These are phyloP conservation scores for Drosophila emarginata DNA, from an alignment of 2,888 invertebrate genomes.

Conservation along the genomic window DNA sequence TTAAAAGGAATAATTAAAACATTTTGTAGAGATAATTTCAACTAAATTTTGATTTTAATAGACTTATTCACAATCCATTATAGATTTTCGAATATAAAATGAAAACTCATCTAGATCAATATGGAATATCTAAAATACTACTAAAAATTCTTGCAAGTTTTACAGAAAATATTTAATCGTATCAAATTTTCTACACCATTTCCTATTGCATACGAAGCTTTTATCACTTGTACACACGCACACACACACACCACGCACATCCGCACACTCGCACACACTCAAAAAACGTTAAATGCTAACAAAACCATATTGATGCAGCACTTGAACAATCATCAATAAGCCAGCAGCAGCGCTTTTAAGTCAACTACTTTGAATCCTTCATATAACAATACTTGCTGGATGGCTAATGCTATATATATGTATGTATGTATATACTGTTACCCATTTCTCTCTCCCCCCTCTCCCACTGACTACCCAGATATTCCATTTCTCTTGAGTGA, in stretches of 20 bases:
- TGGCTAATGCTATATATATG: slow-evolving; percentile 36
- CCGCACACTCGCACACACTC: slow-evolving; percentile 28
- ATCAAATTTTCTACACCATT: not conserved
- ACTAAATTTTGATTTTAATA: no score
- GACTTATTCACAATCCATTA: no score
- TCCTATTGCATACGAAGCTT: not conserved
- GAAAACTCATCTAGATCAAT: no score
- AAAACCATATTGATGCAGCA: slow-evolving; percentile 47
- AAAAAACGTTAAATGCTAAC: slow-evolving; percentile 25
- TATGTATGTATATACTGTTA: no score
- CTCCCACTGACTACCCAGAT: slow-evolving; percentile 26
- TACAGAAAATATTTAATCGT: not conserved
- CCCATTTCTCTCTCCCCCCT: not conserved
- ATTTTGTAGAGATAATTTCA: no score
- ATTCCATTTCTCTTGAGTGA: slow-evolving; percentile 52
- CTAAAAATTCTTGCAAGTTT: not conserved
- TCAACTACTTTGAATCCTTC: slow-evolving; percentile 51
- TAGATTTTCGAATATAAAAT: no score
- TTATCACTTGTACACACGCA: not conserved
- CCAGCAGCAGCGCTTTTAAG: slow-evolving; percentile 52
- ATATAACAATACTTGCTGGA: slow-evolving; percentile 47
- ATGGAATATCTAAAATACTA: no score
- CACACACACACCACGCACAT: slow-evolving; percentile 5
- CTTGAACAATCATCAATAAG: slow-evolving; percentile 67
- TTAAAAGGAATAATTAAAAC: no score